These are phyloP conservation scores for Arrhopalites spinosus DNA, from an alignment of 2,888 invertebrate species.

Conservation along the genomic window DNA sequence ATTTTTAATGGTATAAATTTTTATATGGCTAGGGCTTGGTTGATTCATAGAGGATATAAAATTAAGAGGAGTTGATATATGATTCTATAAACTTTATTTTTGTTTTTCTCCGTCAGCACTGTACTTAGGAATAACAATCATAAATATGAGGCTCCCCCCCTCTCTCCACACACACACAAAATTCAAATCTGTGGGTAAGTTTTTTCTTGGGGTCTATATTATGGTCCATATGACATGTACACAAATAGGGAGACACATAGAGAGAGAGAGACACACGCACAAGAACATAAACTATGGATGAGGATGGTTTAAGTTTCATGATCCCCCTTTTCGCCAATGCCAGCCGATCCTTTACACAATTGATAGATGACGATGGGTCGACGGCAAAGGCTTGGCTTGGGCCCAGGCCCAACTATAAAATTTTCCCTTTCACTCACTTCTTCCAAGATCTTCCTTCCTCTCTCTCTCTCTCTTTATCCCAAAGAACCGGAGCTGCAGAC, in stretches of 20 bases:
- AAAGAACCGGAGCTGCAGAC: too few species aligned
- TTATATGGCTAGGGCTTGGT: too few species aligned
- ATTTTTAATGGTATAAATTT: too few species aligned
- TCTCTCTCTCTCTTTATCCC: background rate
- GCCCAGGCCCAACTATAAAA: background rate
- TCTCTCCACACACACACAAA: background rate
- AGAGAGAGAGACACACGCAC: background rate
- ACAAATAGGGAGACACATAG: background rate
- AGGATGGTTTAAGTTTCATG: conserved; percentile 22
- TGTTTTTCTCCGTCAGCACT: too few species aligned
- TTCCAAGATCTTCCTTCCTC: background rate
- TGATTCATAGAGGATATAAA: too few species aligned
- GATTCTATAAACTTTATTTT: too few species aligned
- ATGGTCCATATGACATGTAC: too few species aligned
- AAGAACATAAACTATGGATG: conserved; percentile 1
- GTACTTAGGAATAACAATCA: too few species aligned
- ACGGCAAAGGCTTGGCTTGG: background rate
- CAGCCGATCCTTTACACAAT: conserved; percentile 21
- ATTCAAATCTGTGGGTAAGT: background rate
- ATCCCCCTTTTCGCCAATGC: conserved; percentile 14
- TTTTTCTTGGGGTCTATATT: too few species aligned
- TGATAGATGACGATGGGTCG: conserved; percentile 35
- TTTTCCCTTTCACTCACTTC: background rate
- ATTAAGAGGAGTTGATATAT: too few species aligned
- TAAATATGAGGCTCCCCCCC: background rate